phyloP scores from a whole-genome alignment of 2,888 invertebrate genomes.

The Rotaria macrura region DNA sequence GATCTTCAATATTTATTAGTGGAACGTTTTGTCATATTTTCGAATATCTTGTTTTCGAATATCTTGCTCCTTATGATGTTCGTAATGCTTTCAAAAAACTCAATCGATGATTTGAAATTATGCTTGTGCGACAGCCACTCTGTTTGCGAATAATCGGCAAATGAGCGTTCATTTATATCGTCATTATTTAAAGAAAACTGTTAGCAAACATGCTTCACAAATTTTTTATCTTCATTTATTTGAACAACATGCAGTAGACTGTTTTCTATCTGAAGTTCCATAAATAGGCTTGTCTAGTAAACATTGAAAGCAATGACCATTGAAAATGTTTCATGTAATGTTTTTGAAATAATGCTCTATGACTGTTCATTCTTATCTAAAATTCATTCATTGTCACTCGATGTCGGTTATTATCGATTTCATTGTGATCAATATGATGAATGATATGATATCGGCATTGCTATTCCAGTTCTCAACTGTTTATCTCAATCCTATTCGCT shows the following conservation, averaged over 20 bases:
- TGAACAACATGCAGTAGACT: not conserved
- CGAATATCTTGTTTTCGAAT: not conserved
- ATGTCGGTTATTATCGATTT: not conserved
- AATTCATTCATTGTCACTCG: not conserved
- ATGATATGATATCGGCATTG: no score
- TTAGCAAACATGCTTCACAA: not conserved
- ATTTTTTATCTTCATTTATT: not conserved
- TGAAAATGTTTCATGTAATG: not conserved
- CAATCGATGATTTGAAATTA: not conserved
- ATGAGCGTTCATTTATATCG: not conserved
- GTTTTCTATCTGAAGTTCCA: not conserved
- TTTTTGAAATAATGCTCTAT: no score
- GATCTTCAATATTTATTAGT: not conserved
- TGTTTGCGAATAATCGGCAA: not conserved
- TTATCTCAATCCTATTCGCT: no score
- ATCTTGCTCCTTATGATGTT: not conserved
- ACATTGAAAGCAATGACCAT: not conserved
- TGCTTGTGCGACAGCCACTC: not conserved
- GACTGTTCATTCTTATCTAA: no score
- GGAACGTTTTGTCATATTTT: not conserved
- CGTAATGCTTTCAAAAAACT: not conserved
- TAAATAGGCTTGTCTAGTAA: not conserved
- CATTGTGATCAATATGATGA: no score
- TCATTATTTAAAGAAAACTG: not conserved
- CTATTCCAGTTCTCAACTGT: no score